Percentiles rank a stretch among this genome's conserved stretches.
Evolutionary conservation across 2,888 invertebrate species (phyloP).

Genomic region (Bombylius discolor): DNA sequence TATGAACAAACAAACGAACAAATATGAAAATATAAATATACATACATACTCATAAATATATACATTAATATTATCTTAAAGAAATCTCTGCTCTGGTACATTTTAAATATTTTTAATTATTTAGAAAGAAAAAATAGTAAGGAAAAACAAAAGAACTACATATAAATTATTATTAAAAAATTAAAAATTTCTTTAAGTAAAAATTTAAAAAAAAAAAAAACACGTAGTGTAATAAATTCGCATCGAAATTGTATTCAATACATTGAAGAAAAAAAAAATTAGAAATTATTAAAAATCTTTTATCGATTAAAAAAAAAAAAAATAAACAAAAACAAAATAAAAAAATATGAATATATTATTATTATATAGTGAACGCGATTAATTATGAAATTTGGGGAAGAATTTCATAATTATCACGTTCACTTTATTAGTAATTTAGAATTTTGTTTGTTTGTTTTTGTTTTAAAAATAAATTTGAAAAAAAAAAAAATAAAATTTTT

Average conservation of each 20-base stretch:
- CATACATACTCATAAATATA: background rate
- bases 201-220: no score
- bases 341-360: background rate
- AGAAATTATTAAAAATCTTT: no score
- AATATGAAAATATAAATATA: background rate
- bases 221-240: background rate
- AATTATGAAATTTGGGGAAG: constrained; percentile 37
- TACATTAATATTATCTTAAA: background rate
- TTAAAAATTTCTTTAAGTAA: no score
- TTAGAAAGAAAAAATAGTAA: background rate
- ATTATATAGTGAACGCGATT: background rate
- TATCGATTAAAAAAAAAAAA: background rate
- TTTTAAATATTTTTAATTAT: no score
- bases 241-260: background rate
- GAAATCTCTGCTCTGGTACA: no score
- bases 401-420: constrained; percentile 33
- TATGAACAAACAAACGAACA: background rate
- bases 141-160: background rate
- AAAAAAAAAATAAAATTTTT: no score
- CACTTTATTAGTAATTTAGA: no score
- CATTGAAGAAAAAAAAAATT: background rate
- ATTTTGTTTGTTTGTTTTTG: background rate
- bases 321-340: background rate
- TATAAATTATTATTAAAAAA: background rate
- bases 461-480: no score